Percentiles rank a stretch among this genome's conserved stretches.
These are phyloP conservation scores for Trachemys scripta DNA, from an alignment of 2,113 vertebrate genomes.

Conservation along the genomic window DNA sequence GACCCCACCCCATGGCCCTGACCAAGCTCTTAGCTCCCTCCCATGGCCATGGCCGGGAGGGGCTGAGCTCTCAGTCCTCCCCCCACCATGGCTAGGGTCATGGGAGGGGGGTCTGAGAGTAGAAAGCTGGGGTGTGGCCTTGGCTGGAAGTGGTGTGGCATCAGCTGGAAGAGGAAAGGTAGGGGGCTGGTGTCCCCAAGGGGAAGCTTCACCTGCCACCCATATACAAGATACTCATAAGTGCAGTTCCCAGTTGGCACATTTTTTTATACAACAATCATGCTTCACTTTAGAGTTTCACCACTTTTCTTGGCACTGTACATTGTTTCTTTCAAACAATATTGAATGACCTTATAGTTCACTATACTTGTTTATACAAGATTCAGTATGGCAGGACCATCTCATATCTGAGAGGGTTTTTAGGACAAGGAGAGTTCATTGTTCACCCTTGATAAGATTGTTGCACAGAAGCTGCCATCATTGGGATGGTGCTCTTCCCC, in stretches of 20 bases:
- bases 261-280: not conserved
- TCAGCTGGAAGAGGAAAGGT: too few relatives aligned
- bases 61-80: too few relatives aligned
- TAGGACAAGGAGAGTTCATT: not conserved
- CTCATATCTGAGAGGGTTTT: not conserved
- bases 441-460: not conserved
- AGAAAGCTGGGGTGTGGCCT: too few relatives aligned
- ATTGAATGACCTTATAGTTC: not conserved
- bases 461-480: not conserved
- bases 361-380: not conserved
- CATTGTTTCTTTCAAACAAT: not conserved
- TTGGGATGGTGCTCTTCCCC: not conserved
- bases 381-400: not conserved
- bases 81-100: too few relatives aligned
- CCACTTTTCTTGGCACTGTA: not conserved
- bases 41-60: too few relatives aligned
- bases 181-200: too few relatives aligned
- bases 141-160: too few relatives aligned
- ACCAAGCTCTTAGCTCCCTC: too few relatives aligned
- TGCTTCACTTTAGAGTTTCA: not conserved
- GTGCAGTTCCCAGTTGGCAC: not conserved
- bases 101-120: too few relatives aligned
- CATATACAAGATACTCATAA: not conserved
- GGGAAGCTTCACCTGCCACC: too few relatives aligned
- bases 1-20: too few relatives aligned